Conservation (phyloP, 2,888 invertebrate genomes). For the Hirtodrosophila cameraria region DNA sequence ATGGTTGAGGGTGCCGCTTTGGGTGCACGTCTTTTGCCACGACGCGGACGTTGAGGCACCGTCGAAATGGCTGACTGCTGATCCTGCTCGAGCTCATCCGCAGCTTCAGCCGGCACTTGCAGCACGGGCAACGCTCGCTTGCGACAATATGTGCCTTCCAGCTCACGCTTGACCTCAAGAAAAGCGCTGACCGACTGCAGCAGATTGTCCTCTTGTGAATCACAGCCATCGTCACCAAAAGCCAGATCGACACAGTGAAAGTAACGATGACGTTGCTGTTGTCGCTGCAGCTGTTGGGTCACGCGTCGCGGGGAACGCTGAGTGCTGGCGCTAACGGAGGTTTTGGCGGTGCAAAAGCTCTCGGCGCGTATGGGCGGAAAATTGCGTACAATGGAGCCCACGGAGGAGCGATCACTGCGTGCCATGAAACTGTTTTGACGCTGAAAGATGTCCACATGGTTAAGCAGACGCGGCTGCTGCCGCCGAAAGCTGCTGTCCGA, state of each 20-base stretch:
- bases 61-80: neutral
- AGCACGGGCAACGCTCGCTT: slow-evolving; percentile 50
- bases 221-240: slow-evolving; percentile 71
- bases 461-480: slow-evolving; percentile 59
- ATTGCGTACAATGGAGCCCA: slow-evolving; percentile 79
- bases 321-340: slow-evolving; percentile 42
- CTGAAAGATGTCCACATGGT: slow-evolving; percentile 78
- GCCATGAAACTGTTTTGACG: slow-evolving; percentile 81
- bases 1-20: slow-evolving; percentile 67
- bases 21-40: slow-evolving; percentile 59
- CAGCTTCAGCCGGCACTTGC: neutral
- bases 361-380: slow-evolving; percentile 80
- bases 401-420: slow-evolving; percentile 80
- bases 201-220: slow-evolving; percentile 81
- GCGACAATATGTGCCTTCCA: slow-evolving; percentile 64
- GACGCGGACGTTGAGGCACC: slow-evolving; percentile 31
- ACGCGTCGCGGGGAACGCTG: slow-evolving; percentile 43
- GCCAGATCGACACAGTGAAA: slow-evolving; percentile 82
- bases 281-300: slow-evolving; percentile 29
- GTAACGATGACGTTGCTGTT: slow-evolving; percentile 70
- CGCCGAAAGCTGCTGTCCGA: slow-evolving; percentile 68
- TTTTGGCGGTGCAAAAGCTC: slow-evolving; percentile 57
- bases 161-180: slow-evolving; percentile 82
- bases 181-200: slow-evolving; percentile 81
- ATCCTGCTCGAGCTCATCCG: neutral